Conservation (phyloP, 2,888 invertebrate species). For the Sarcophaga carnaria region DNA sequence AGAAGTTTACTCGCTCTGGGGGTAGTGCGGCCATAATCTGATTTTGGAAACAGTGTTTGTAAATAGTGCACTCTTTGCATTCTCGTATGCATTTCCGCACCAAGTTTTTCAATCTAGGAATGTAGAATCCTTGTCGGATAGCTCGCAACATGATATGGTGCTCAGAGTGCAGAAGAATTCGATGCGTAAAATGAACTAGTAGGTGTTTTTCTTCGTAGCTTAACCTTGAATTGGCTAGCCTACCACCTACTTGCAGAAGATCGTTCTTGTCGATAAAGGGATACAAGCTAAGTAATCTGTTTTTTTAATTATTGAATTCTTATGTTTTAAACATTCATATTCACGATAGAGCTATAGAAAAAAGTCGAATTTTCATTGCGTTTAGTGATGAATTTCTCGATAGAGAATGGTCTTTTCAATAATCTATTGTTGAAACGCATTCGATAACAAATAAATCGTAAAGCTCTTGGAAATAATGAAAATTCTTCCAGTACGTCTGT, state of each 20-base stretch:
- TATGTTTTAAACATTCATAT: too few species aligned
- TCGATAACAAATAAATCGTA: slow-evolving; percentile 1
- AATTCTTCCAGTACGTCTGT: slow-evolving; percentile 20
- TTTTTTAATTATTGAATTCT: too few species aligned
- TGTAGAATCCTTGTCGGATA: slow-evolving; percentile 29
- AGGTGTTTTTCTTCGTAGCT: slow-evolving; percentile 24
- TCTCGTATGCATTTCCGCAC: slow-evolving; percentile 35
- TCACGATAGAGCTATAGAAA: too few species aligned
- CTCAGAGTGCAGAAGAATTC: slow-evolving; percentile 26
- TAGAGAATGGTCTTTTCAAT: not conserved
- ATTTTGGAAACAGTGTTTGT: slow-evolving; percentile 44
- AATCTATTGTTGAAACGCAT: slow-evolving; percentile 12
- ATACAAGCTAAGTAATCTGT: not conserved
- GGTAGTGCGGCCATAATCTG: slow-evolving; percentile 59
- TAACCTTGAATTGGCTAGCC: slow-evolving; percentile 11
- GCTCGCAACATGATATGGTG: slow-evolving; percentile 28
- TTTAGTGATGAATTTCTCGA: not conserved
- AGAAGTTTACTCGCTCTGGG: slow-evolving; percentile 47
- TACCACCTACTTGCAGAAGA: slow-evolving; percentile 6
- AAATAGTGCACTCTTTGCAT: slow-evolving; percentile 37
- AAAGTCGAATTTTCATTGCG: too few species aligned
- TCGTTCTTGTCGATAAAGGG: slow-evolving; percentile 9
- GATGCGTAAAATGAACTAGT: slow-evolving; percentile 14
- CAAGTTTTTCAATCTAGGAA: slow-evolving; percentile 25
- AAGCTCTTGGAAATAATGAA: slow-evolving; percentile 12